Evolutionary conservation across 2,113 vertebrate genomes (phyloP), one percentile per base, ranked within the genome.

Genomic region (Oncorhynchus mykiss): DNA sequence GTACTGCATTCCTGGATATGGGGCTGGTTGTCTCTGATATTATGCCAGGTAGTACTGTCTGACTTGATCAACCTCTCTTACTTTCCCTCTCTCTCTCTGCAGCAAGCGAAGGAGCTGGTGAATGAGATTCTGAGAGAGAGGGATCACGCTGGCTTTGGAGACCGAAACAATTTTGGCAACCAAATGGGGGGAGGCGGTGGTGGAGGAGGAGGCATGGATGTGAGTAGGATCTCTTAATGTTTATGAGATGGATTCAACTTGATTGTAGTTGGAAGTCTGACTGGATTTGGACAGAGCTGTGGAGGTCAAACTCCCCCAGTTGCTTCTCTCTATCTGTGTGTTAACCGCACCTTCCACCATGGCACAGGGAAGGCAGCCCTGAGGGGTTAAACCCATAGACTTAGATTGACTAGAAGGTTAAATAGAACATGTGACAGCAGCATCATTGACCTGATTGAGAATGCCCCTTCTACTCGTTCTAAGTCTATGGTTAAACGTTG

Each of bases 61-160:
- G 39, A 45, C 39, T 39, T 45, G 8, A 45, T 45, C 39, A 11
- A 24, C 29, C 13, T 65, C 11, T 65, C 8, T n/a, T 5, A 18
- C 54, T 54, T 1, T 67, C 70, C 11, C 4, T 62, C 80, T 77
- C 2, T 67, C 70, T 12, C 4, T 62, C 80, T 77, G 1, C 81
- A 98, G 96, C 96, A 98, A 98, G 96, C 96, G 4, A 95, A 95
- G 6, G 96, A 97, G 77, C 95, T 98, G 96, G 96, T 98, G 59
- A 95, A 97, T 90, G 96, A 98, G 81, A 96, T 98, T 48, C 92
- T 98, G 6, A 90, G 95, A 27, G 96, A 97, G 14, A 83, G 96
- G 18, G 96, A 97, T 86, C 93, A 96, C n/a, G 87, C 91, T 0
- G 93, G 94, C 29, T 97, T 95, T 54, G 95, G 93, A 77, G 96